These are phyloP conservation scores for Monomorium pharaonis DNA, from an alignment of 1,140 invertebrate genomes.

Conservation along the genomic window DNA sequence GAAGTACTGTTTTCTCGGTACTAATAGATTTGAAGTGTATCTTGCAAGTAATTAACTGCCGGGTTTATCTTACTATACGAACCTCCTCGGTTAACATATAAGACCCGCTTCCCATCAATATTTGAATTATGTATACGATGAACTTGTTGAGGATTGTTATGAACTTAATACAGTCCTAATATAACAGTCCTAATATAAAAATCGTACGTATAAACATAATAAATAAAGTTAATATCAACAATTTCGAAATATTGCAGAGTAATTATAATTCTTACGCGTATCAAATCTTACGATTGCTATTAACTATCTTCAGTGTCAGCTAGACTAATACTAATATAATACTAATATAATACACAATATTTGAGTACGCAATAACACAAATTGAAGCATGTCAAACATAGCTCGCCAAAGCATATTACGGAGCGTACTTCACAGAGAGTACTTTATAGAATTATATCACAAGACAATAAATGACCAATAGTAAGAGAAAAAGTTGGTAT, in stretches of 20 bases:
- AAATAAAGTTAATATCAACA: not conserved
- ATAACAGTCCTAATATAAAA: too few species aligned
- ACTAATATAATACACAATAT: not conserved
- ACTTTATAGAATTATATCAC: not conserved
- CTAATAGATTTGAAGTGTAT: slow-evolving; percentile 56
- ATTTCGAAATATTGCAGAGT: not conserved
- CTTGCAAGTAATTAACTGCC: slow-evolving; percentile 53
- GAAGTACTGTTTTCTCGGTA: slow-evolving; percentile 38
- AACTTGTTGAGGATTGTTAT: slow-evolving; percentile 25
- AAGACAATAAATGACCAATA: not conserved
- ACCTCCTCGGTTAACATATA: slow-evolving; percentile 24
- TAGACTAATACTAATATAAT: too few species aligned
- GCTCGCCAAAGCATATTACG: not conserved
- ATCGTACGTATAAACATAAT: not conserved
- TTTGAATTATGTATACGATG: slow-evolving; percentile 15
- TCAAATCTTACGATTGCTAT: not conserved
- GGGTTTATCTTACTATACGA: slow-evolving; percentile 41
- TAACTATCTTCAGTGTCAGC: not conserved
- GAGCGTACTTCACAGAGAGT: not conserved
- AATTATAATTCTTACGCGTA: not conserved
- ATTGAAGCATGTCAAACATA: not conserved
- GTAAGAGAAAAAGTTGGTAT: not conserved
- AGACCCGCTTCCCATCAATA: slow-evolving; percentile 34
- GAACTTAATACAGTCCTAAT: not conserved
- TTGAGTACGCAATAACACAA: not conserved